Evolutionary conservation across 2,797 vertebrate species (phyloP).

Genomic region (Mareca penelope): DNA sequence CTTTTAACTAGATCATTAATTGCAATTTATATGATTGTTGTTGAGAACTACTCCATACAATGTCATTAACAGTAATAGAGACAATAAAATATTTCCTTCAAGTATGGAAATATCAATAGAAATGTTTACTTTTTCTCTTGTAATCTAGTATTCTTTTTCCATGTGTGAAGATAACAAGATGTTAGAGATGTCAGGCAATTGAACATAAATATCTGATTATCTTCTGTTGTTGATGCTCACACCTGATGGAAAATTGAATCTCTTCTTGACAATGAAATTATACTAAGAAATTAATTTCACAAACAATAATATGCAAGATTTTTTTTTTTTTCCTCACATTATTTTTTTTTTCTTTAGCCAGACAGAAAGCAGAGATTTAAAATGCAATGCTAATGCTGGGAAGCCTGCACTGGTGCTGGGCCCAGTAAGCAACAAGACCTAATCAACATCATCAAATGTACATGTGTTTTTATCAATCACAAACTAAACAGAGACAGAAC

Average conservation of each 20-base stretch:
- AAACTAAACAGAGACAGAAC: background rate
- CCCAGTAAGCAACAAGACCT: background rate
- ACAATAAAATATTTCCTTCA: conserved; percentile 5
- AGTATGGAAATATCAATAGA: conserved; percentile 1
- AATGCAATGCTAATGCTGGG: background rate
- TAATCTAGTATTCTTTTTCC: background rate
- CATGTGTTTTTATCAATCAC: background rate
- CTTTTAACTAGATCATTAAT: conserved; percentile 31
- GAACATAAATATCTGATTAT: background rate
- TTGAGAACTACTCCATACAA: background rate
- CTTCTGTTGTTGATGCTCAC: background rate
- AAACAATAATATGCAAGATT: background rate
- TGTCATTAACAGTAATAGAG: background rate
- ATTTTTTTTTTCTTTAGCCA: conserved; percentile 37
- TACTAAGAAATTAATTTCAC: conserved; percentile 40
- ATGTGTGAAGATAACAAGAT: background rate
- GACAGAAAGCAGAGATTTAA: conserved; percentile 2
- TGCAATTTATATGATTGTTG: conserved; percentile 19
- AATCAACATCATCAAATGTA: background rate
- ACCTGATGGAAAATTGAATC: conserved; percentile 21
- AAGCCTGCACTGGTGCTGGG: background rate
- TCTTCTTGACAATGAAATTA: conserved; percentile 29
- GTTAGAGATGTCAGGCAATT: conserved; percentile 6
- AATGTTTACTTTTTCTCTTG: conserved; percentile 24
- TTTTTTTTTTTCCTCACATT: conserved; percentile 5